A percentile compares a stretch with the other conserved stretches of the same genome.
phyloP scores from a whole-genome alignment of 1,140 invertebrate species.

The Heliconius nattereri region DNA sequence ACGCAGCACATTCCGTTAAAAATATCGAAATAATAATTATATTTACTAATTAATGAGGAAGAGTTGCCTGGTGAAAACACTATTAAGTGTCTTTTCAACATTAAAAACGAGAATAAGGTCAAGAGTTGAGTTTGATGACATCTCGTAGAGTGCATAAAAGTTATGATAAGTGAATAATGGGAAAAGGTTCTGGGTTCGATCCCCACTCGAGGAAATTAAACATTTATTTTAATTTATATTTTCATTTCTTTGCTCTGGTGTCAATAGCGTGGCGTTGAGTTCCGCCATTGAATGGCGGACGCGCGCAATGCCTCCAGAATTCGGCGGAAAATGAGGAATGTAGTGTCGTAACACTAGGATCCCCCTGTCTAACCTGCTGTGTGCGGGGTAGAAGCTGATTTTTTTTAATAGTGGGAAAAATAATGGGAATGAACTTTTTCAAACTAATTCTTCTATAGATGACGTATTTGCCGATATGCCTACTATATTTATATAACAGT shows the following conservation, averaged over 20 bases:
- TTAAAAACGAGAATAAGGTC: not conserved
- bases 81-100: not conserved
- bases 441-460: not conserved
- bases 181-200: not conserved
- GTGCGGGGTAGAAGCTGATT: too few species aligned
- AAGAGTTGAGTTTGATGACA: not conserved
- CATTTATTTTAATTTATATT: too few species aligned
- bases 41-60: constrained; percentile 4
- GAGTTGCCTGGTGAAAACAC: not conserved
- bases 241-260: too few species aligned
- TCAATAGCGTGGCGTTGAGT: too few species aligned
- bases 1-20: not conserved
- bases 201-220: too few species aligned
- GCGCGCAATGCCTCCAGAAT: too few species aligned
- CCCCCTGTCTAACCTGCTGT: too few species aligned
- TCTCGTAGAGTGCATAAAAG: not conserved
- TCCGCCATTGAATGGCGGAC: too few species aligned
- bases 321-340: too few species aligned
- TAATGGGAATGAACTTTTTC: not conserved
- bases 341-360: too few species aligned
- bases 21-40: not conserved
- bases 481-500: not conserved
- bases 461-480: not conserved
- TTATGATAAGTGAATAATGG: not conserved
- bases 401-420: not conserved